phyloP scores from a whole-genome alignment of 1,140 invertebrate genomes.

The Prorops nasuta region DNA sequence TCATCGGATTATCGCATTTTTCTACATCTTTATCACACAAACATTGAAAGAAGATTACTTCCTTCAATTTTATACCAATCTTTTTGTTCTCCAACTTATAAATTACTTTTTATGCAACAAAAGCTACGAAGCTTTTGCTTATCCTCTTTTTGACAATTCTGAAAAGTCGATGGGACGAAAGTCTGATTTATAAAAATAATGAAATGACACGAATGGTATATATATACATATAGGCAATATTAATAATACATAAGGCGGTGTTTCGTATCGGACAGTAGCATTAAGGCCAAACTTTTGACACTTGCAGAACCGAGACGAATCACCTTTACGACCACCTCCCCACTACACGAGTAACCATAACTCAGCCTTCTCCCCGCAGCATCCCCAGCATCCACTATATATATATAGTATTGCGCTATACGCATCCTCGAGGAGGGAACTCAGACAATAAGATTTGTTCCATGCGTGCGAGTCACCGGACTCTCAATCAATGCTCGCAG shows the following conservation, averaged over 20 bases:
- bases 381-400: slow-evolving; percentile 1
- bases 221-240: too few species aligned
- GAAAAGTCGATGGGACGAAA: too few species aligned
- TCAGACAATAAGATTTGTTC: slow-evolving; percentile 33
- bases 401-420: slow-evolving; percentile 14
- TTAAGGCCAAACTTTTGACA: slow-evolving; percentile 50
- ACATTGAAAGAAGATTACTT: not conserved
- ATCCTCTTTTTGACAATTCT: too few species aligned
- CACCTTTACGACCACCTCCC: slow-evolving; percentile 40
- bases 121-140: not conserved
- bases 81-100: too few species aligned
- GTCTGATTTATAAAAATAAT: too few species aligned
- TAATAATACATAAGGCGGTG: slow-evolving; percentile 32
- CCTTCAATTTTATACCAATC: too few species aligned
- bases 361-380: slow-evolving; percentile 30
- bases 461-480: slow-evolving; percentile 10
- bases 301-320: slow-evolving; percentile 53
- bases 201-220: too few species aligned
- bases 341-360: slow-evolving; percentile 38
- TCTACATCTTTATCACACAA: too few species aligned
- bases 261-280: slow-evolving; percentile 23
- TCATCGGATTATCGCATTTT: not conserved
- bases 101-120: not conserved
- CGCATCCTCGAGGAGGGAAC: slow-evolving; percentile 22
- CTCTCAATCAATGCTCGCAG: not conserved